Evolutionary conservation across 2,113 vertebrate species (phyloP).

Genomic region (Polypterus senegalus): DNA sequence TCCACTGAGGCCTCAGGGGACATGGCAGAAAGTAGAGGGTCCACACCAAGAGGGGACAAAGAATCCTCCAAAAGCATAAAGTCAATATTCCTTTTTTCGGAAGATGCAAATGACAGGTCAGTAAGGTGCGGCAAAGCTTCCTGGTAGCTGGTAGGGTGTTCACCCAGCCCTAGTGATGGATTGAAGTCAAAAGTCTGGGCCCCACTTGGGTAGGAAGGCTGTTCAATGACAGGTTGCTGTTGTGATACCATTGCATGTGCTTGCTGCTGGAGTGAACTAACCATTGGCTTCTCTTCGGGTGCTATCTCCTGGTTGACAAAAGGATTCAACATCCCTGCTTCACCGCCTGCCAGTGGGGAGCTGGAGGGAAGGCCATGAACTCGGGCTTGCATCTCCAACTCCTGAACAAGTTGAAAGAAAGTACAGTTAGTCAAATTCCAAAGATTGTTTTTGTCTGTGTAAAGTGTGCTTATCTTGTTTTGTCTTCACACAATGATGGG

Average conservation of each 20-base stretch:
- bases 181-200: slow-evolving; percentile 67
- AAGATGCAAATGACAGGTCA: slow-evolving; percentile 53
- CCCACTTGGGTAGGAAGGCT: slow-evolving; percentile 24
- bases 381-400: slow-evolving; percentile 90
- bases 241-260: slow-evolving; percentile 47
- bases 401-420: slow-evolving; percentile 43
- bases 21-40: slow-evolving; percentile 87
- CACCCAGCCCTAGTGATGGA: slow-evolving; percentile 73
- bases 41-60: slow-evolving; percentile 73
- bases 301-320: slow-evolving; percentile 76
- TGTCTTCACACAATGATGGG: not conserved
- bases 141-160: slow-evolving; percentile 54
- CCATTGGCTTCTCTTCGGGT: slow-evolving; percentile 43
- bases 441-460: not conserved
- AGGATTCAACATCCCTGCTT: slow-evolving; percentile 57
- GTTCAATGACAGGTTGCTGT: slow-evolving; percentile 51
- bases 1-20: slow-evolving; percentile 85
- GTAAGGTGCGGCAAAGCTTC: slow-evolving; percentile 69
- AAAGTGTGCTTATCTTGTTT: not conserved
- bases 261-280: slow-evolving; percentile 32
- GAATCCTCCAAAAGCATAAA: slow-evolving; percentile 90
- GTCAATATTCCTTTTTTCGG: slow-evolving; percentile 76
- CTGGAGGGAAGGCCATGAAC: slow-evolving; percentile 72
- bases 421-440: not conserved
- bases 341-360: slow-evolving; percentile 70